phyloP scores from a whole-genome alignment of 2,888 invertebrate genomes.

The Elgonia sp. region DNA sequence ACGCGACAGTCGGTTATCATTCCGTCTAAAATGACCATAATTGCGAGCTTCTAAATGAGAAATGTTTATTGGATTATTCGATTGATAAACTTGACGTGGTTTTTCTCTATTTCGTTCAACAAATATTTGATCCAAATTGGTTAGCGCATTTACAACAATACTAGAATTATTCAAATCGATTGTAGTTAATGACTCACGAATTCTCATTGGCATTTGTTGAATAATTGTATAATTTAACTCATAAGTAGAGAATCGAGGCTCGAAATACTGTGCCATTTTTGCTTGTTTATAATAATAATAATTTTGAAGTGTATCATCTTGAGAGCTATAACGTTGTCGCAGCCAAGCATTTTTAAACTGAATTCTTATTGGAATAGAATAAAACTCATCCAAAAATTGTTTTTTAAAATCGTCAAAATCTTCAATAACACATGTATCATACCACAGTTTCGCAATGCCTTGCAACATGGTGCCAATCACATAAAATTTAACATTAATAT shows the following conservation, averaged over 20 bases:
- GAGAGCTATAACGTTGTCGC: too few relatives aligned
- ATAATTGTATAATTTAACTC: background rate
- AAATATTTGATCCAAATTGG: conserved; percentile 12
- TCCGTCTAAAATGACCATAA: background rate
- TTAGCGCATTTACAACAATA: background rate
- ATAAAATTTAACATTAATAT: background rate
- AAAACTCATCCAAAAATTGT: conserved; percentile 1
- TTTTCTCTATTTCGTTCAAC: background rate
- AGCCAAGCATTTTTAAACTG: too few relatives aligned
- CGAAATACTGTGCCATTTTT: too few relatives aligned
- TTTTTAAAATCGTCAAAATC: conserved; percentile 36
- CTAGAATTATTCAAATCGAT: background rate
- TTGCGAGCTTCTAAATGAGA: background rate
- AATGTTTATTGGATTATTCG: too few relatives aligned
- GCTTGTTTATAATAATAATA: too few relatives aligned
- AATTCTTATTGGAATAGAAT: too few relatives aligned
- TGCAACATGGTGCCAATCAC: conserved; percentile 20
- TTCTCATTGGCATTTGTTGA: conserved; percentile 7
- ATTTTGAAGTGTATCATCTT: too few relatives aligned
- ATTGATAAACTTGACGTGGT: background rate
- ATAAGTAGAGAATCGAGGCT: background rate
- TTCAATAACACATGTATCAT: conserved; percentile 1
- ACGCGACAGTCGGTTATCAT: too few relatives aligned
- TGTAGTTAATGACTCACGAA: background rate
- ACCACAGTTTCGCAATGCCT: conserved; percentile 34